Percentiles rank a stretch among this genome's conserved stretches.
phyloP scores from a whole-genome alignment of 1,140 invertebrate species.

The Sarcophaga peregrina region DNA sequence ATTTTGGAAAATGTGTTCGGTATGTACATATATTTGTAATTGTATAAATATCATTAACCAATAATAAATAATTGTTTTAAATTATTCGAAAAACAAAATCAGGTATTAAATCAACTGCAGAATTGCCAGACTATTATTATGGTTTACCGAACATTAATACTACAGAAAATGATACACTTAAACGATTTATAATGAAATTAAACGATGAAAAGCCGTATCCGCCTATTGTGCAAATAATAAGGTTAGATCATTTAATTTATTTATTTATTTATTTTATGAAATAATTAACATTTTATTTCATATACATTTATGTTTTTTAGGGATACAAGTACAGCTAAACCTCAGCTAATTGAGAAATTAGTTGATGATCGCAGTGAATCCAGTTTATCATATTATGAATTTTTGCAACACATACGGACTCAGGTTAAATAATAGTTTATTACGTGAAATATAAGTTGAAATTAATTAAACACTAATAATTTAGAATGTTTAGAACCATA shows the following conservation, averaged over 20 bases:
- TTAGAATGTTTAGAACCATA: not conserved
- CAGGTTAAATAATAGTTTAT: conserved; percentile 79
- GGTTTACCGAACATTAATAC: conserved; percentile 84
- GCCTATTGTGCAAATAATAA: conserved; percentile 83
- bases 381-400: conserved; percentile 96
- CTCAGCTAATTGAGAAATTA: conserved; percentile 87
- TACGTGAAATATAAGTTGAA: conserved; percentile 29
- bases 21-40: conserved; percentile 48
- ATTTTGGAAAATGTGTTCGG: conserved; percentile 82
- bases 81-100: conserved; percentile 52
- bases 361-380: conserved; percentile 95
- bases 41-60: not conserved
- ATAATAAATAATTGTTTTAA: conserved; percentile 14
- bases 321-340: conserved; percentile 87
- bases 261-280: not conserved
- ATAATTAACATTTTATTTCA: conserved; percentile 15
- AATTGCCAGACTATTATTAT: conserved; percentile 74
- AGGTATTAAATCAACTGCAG: conserved; percentile 71
- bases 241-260: conserved; percentile 69
- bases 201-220: conserved; percentile 86
- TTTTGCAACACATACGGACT: conserved; percentile 94
- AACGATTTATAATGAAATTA: conserved; percentile 84
- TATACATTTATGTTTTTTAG: conserved; percentile 70
- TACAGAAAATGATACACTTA: conserved; percentile 78
- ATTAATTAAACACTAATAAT: conserved; percentile 18